phyloP scores from a whole-genome alignment of 2,888 invertebrate genomes.

The Drosophila prolongata region DNA sequence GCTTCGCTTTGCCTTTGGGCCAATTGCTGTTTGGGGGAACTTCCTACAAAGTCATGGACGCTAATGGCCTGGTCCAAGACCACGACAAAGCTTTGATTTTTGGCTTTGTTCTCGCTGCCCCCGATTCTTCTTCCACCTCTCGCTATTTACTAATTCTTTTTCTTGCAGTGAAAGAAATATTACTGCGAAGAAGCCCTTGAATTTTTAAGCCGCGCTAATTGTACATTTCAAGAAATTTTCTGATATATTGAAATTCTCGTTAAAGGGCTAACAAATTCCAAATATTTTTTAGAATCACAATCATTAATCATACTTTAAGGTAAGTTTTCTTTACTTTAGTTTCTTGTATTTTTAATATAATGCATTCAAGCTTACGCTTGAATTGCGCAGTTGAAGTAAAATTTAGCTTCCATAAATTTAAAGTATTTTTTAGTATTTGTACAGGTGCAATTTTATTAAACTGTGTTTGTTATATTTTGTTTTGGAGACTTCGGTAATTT shows the following conservation, averaged over 20 bases:
- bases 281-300: no score
- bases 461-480: no score
- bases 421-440: no score
- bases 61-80: conserved; percentile 50
- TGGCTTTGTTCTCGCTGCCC: conserved; percentile 30
- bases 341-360: no score
- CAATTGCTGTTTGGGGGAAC: conserved; percentile 18
- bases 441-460: no score
- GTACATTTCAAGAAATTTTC: background rate
- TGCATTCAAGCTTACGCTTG: no score
- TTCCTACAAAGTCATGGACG: conserved; percentile 65
- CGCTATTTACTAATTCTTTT: conserved; percentile 8
- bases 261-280: no score
- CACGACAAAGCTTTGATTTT: conserved; percentile 43
- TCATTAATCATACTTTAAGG: no score
- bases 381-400: no score
- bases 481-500: background rate
- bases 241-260: no score
- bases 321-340: no score
- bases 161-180: conserved; percentile 9
- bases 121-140: conserved; percentile 5
- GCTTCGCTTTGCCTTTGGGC: conserved; percentile 14
- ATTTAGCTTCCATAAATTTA: no score
- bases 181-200: background rate
- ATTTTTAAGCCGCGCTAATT: background rate